phyloP scores from a whole-genome alignment of 2,888 invertebrate genomes.

The Ophioninae sp. region DNA sequence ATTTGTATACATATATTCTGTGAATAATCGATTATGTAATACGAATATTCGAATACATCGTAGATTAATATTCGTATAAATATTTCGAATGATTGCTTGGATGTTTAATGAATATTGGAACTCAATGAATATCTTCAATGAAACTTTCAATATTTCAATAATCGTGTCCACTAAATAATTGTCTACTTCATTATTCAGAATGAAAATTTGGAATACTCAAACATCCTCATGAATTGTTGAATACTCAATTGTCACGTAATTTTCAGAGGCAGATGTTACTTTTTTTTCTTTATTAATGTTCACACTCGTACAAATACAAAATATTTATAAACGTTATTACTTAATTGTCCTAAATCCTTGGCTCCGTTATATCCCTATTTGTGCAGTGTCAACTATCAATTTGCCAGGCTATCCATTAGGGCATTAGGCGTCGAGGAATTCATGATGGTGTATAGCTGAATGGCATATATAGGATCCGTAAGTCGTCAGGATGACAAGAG shows the following conservation, averaged over 20 bases:
- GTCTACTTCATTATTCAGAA: no score
- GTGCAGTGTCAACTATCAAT: conserved; percentile 74
- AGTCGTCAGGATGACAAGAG: conserved; percentile 47
- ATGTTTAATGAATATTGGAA: no score
- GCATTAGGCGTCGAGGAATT: conserved; percentile 70
- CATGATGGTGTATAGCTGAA: conserved; percentile 38
- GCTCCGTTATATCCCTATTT: conserved; percentile 72
- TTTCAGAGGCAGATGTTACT: not conserved
- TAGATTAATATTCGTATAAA: no score
- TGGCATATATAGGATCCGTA: conserved; percentile 48
- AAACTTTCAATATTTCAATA: no score
- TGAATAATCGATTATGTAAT: no score
- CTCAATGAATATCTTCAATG: no score
- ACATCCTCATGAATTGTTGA: no score
- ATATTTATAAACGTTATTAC: conserved; percentile 16
- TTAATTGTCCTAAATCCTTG: conserved; percentile 3
- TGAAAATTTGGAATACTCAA: no score
- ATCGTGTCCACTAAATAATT: no score
- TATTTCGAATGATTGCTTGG: no score
- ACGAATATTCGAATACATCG: no score
- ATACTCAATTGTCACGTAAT: not conserved
- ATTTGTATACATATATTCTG: no score
- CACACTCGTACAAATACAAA: not conserved
- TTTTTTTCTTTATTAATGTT: not conserved
- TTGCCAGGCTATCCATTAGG: conserved; percentile 74